phyloP scores from a whole-genome alignment of 2,888 invertebrate genomes.

The Apodemia duryi region DNA sequence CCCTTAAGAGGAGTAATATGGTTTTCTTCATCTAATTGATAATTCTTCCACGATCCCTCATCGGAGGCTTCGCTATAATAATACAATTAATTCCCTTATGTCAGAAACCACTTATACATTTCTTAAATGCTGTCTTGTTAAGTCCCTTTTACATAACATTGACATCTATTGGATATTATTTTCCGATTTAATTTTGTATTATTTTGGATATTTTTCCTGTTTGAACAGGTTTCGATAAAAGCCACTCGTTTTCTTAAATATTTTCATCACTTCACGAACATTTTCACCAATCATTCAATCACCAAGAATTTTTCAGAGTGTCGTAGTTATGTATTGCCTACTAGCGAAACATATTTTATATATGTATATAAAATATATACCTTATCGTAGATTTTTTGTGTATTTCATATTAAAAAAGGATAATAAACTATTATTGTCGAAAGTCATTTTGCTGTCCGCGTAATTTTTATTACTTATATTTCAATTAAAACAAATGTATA shows the following conservation, averaged over 20 bases:
- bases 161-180: neutral
- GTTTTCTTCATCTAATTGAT: slow-evolving; percentile 75
- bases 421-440: too few relatives aligned
- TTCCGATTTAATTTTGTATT: too few relatives aligned
- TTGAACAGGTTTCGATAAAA: neutral
- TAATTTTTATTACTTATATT: neutral
- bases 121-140: slow-evolving; percentile 53
- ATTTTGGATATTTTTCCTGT: neutral
- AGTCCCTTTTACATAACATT: slow-evolving; percentile 40
- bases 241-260: neutral
- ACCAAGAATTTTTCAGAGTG: neutral
- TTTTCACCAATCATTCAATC: neutral
- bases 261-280: neutral
- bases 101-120: slow-evolving; percentile 64
- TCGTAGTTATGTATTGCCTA: too few relatives aligned
- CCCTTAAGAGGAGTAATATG: slow-evolving; percentile 34
- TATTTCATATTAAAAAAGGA: too few relatives aligned
- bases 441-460: too few relatives aligned
- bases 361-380: too few relatives aligned
- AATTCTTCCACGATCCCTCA: slow-evolving; percentile 72
- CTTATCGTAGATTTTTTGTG: too few relatives aligned
- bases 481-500: neutral
- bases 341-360: too few relatives aligned
- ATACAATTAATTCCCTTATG: slow-evolving; percentile 78
- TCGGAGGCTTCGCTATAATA: slow-evolving; percentile 55